These are phyloP conservation scores for Brachyhypopomus gauderio DNA, from an alignment of 2,113 vertebrate species.

Conservation along the genomic window DNA sequence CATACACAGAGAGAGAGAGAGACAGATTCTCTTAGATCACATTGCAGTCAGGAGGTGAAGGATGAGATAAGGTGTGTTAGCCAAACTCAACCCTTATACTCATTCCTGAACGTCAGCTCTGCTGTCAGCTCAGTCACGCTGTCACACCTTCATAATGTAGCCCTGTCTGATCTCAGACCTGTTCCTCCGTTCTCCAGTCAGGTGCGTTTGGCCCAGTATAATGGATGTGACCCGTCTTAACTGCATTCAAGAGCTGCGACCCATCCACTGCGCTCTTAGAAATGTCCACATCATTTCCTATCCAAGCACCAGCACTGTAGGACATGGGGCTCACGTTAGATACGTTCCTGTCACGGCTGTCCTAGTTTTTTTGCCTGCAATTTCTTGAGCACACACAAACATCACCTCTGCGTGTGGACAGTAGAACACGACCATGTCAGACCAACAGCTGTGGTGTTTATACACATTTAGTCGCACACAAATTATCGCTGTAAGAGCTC, in stretches of 20 bases:
- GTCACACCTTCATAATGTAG: background rate
- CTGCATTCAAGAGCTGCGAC: background rate
- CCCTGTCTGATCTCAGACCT: background rate
- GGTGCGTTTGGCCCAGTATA: background rate
- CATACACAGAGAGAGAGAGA: constrained; percentile 7
- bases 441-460: too few species aligned
- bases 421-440: too few species aligned
- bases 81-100: too few species aligned
- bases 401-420: too few species aligned
- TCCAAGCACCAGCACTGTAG: background rate
- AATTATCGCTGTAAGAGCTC: too few species aligned
- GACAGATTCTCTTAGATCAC: constrained; percentile 39
- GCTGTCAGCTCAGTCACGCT: background rate
- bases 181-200: background rate
- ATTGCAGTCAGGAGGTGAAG: background rate
- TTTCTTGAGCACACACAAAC: background rate
- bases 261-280: background rate
- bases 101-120: background rate
- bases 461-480: too few species aligned
- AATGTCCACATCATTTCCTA: background rate
- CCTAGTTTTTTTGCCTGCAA: background rate
- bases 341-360: background rate
- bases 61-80: too few species aligned
- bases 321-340: background rate
- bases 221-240: constrained; percentile 5